Evolutionary conservation across 2,113 vertebrate species (phyloP).

Genomic region (Cnemophilus loriae): DNA sequence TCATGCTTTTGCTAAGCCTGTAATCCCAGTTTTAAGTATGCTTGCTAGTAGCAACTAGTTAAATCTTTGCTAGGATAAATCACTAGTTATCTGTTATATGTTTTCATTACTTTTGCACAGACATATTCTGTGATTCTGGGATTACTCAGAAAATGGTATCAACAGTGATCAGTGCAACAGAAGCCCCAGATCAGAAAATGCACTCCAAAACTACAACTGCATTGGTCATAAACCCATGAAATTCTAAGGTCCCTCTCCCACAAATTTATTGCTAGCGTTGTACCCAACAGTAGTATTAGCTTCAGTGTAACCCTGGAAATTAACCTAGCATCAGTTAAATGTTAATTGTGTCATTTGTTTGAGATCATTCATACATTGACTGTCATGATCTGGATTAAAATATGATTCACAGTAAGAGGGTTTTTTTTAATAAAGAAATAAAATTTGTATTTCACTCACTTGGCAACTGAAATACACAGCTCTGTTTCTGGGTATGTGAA

Average conservation of each 20-base stretch:
- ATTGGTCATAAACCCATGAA: background rate
- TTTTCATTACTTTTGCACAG: background rate
- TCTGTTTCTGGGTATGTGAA: background rate
- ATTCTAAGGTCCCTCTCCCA: background rate
- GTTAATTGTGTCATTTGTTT: background rate
- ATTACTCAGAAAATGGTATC: background rate
- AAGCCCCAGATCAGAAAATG: background rate
- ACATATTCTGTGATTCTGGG: background rate
- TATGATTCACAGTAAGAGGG: background rate
- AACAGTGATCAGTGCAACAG: background rate
- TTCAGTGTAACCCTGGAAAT: background rate
- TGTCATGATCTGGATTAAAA: background rate
- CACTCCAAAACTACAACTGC: background rate
- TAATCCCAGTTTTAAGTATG: background rate
- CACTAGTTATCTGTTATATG: background rate
- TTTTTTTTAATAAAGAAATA: background rate
- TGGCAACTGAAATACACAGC: background rate
- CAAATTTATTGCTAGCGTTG: background rate
- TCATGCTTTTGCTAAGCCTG: background rate
- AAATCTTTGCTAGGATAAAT: background rate
- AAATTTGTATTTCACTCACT: background rate
- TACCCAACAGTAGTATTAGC: background rate
- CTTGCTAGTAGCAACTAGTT: background rate
- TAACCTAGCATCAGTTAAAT: background rate
- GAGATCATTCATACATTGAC: background rate